A percentile compares a stretch with the other conserved stretches of the same genome.
Evolutionary conservation across 2,113 vertebrate genomes (phyloP).

Genomic region (Pseudopipra pipra): DNA sequence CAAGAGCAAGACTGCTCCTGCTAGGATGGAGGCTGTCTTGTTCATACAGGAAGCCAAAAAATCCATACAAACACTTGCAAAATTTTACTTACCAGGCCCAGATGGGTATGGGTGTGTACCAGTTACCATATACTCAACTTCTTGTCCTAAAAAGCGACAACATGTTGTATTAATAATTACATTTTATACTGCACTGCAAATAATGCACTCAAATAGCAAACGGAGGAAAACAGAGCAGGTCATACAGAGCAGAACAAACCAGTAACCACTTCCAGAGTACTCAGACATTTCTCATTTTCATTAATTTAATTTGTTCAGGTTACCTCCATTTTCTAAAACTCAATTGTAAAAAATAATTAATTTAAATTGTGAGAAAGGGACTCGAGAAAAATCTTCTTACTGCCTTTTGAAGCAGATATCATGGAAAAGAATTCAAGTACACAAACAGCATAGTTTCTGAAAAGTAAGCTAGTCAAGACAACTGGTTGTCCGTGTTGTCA

Average conservation of each 20-base stretch:
- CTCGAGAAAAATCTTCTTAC: neutral
- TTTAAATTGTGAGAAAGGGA: neutral
- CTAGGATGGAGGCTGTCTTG: neutral
- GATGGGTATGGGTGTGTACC: conserved; percentile 97
- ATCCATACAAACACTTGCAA: neutral
- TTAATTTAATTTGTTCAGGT: neutral
- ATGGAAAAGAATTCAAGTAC: neutral
- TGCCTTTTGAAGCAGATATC: neutral
- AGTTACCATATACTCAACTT: conserved; percentile 92
- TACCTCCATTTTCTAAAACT: neutral
- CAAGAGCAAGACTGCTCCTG: neutral
- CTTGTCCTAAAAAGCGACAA: conserved; percentile 73
- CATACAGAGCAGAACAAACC: neutral
- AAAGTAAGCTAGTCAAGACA: neutral
- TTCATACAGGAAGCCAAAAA: neutral
- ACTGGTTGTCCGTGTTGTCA: no score
- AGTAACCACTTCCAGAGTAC: neutral
- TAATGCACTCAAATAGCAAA: neutral
- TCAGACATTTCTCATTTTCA: neutral
- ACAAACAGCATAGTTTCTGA: fast-evolving
- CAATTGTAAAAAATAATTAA: neutral
- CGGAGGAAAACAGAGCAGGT: neutral
- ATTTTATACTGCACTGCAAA: neutral
- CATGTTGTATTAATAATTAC: neutral
- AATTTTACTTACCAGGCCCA: conserved; percentile 84